Evolutionary conservation across 2,888 invertebrate genomes (phyloP).

Genomic region (Limenitis camilla): DNA sequence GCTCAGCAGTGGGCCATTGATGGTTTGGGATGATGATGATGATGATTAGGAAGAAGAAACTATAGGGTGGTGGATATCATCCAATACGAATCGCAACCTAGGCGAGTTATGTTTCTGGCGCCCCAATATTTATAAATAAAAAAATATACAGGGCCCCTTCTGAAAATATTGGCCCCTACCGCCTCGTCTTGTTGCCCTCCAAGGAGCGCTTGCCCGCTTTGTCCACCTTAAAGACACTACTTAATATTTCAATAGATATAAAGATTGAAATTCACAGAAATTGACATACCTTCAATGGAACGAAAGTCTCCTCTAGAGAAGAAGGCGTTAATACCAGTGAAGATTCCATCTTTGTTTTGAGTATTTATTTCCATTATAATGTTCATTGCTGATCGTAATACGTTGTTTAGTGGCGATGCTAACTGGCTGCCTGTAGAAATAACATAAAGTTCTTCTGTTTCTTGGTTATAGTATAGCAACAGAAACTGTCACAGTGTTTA

Average conservation of each 20-base stretch:
- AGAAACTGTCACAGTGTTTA: no score
- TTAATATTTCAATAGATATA: not conserved
- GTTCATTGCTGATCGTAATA: slow-evolving; percentile 21
- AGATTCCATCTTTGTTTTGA: slow-evolving; percentile 18
- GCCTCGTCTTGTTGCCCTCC: no score
- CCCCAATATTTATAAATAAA: no score
- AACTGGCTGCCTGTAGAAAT: slow-evolving; percentile 25
- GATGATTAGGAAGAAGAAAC: no score
- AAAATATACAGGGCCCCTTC: no score
- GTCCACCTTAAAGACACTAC: not conserved
- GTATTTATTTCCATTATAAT: slow-evolving; percentile 2
- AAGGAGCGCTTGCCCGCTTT: not conserved
- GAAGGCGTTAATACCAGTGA: slow-evolving; percentile 31
- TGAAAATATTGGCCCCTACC: no score
- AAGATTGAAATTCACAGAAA: not conserved
- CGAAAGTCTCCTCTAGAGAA: slow-evolving; percentile 32
- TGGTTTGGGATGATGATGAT: no score
- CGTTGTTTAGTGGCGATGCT: slow-evolving; percentile 27
- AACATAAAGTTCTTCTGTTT: not conserved
- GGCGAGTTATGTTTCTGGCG: no score
- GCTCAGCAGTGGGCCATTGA: no score
- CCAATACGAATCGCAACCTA: no score
- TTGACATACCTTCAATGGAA: slow-evolving; percentile 32
- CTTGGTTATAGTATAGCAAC: no score
- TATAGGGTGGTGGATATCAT: no score